These are phyloP conservation scores for Dreissena rostriformis DNA, from an alignment of 1,140 invertebrate species.

Conservation along the genomic window DNA sequence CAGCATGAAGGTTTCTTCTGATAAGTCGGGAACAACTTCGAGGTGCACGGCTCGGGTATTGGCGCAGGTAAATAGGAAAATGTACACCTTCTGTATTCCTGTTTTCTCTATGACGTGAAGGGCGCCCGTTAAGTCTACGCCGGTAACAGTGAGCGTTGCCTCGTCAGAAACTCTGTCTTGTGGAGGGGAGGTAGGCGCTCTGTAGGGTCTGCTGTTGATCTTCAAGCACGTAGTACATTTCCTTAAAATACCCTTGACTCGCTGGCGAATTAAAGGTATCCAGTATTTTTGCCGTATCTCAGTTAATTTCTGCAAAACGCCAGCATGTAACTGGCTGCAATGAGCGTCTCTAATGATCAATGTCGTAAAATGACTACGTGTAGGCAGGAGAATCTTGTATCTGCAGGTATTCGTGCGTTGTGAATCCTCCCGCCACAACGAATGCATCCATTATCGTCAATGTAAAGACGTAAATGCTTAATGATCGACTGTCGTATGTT, in stretches of 20 bases:
- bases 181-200: slow-evolving; percentile 31
- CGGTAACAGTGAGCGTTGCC: slow-evolving; percentile 35
- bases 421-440: neutral
- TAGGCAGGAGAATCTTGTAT: neutral
- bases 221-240: slow-evolving; percentile 23
- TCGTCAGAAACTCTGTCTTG: slow-evolving; percentile 6
- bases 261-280: neutral
- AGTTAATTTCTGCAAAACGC: neutral
- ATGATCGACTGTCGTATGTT: neutral
- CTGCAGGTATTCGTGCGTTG: neutral
- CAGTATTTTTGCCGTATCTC: slow-evolving; percentile 30
- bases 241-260: neutral
- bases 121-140: slow-evolving; percentile 55
- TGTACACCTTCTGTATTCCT: neutral
- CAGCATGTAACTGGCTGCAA: slow-evolving; percentile 9
- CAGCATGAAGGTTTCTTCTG: slow-evolving; percentile 2
- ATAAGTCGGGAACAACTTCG: slow-evolving; percentile 7
- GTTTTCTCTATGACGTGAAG: slow-evolving; percentile 18
- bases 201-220: slow-evolving; percentile 17
- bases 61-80: slow-evolving; percentile 37
- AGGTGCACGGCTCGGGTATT: slow-evolving; percentile 24
- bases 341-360: slow-evolving; percentile 14
- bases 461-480: neutral
- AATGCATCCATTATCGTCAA: neutral
- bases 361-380: neutral